Evolutionary conservation across 2,888 invertebrate species (phyloP), one percentile per base, ranked within the genome.

Genomic region (Chromoteleia sp.): DNA sequence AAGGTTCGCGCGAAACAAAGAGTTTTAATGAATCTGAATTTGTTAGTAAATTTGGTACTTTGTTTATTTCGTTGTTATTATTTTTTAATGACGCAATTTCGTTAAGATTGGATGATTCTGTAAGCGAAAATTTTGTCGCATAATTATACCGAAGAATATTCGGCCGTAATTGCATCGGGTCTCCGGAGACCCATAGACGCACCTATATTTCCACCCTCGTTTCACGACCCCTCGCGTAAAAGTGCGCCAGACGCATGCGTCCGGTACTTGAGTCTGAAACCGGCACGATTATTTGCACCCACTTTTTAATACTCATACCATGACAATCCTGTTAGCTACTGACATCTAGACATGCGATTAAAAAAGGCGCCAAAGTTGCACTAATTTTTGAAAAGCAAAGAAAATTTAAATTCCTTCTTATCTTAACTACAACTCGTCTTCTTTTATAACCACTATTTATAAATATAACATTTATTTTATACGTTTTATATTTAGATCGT

Each of bases 151-250:
- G 7, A 12, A 12, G 25, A 41, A 41, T 58, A 58, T 74, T 59
- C 25, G 52, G 15, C 2, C 36, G 39, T 52, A 63, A 63, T 77
- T 70, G 59, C 83, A 17, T 77, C 59, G 81, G 84, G 84, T 65
- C 39, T 84, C 65, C 10, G 10, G 78, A 17, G 30, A 50, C 25
- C 58, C 30, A 10, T 43, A 41, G 76, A 81, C 84, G 83, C 68
- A 78, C 84, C 85, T 84, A 80, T 70, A 77, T 82, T 85, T 81
- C 73, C 78, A 84, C 77, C 77, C 83, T 70, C 81, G 76, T 67
- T 79, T 45, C 68, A 43, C 70, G 81, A 75, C 48, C 70, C 68
- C 63, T 75, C 39, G 59, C 54, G 36, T 48, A 25, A 36, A 65
- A 75, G 77, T 48, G 14, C 30, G 29, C 21, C 61, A 30, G 56